Base-by-base conservation (phyloP, 2,113 vertebrate species). In the Xyliphius kryptos region DNA sequence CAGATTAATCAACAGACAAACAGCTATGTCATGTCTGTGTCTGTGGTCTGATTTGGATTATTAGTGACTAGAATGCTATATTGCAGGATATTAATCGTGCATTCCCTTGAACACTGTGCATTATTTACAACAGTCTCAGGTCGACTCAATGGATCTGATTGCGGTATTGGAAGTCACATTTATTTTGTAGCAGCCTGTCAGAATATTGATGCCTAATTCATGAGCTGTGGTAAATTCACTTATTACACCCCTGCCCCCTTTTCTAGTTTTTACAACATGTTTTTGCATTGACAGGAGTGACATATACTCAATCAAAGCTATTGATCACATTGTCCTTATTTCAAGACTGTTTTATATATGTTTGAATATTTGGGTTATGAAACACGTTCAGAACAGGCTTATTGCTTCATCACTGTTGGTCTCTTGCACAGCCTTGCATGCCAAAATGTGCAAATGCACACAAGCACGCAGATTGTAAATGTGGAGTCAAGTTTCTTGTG, bases 151-250 rank as follows among this genome's bases (percentile, higher is more conserved):
- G 60, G 63, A 20, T 59, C 40, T 52, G 50, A 61, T 64, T 60
- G 52, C 20, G 36, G 15, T 66, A 69, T 71, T 67, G 72, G 66
- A 40, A 50, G 38, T 59, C 56, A 46, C 68, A 77, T 77, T 72
- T 67, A 77, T 72, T 77, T 62, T 72, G 47, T 20, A 32, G 46
- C 15, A 44, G 46, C 56, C 43, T 52, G 66, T 56, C 56, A 74
- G 46, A 26, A 62, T 62, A 72, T 72, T 67, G 69, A 76, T 50
- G 55, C 36, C n/a, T 20, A 50, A 36, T 62, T 52, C 10, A 36
- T 67, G 59, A 67, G 52, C 9, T 46, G 37, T 51, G 13, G 16
- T 14, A 19, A 43, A n/a, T 26, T 48, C 14, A 16, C 44, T 48
- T 44, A 12, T 16, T 5, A 2, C 10, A n/a, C 11, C 52, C 46